Evolutionary conservation across 2,797 vertebrate species (phyloP), one percentile per base, ranked within the genome.

Genomic region (Takifugu ocellatus): DNA sequence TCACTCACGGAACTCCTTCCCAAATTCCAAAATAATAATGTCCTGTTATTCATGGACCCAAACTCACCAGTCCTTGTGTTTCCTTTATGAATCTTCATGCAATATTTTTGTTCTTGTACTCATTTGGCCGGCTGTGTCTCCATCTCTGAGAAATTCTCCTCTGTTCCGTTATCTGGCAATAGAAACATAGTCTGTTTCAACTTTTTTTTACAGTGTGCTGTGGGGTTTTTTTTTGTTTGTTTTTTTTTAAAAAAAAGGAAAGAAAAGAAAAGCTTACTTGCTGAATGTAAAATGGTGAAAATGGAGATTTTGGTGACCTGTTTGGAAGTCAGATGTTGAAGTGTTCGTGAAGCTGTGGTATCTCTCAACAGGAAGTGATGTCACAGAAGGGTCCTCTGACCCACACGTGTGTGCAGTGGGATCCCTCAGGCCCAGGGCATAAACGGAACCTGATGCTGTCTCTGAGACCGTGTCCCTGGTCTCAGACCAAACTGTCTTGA

Each of bases 21-120:
- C 21, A 21, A 21, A 21, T 21, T 21, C 21, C 21, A 21, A 21
- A 21, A 21, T 21, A 21, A 21, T 21, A 21, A 21, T 21, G 21
- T 78, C 0, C 1, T 49, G 65, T 93, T 91, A 87, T 93, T 91
- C 91, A 96, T 93, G 57, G 93, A 93, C 68, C 98, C 95, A n/a
- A 96, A 98, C 79, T 95, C 94, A 31, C 97, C 94, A 0, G 97
- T 94, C 66, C 92, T 93, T 50, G 96, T 96, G 86, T 94, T 96
- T 80, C 95, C 95, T 90, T 83, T 95, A 1, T 92, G 90, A 68
- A 98, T 98, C 86, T 91, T 94, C 43, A 93, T 85, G 77, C 95
- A 98, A 97, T 93, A 0, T 93, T 97, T 63, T 96, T 94, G 78
- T 95, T 98, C 66, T 90, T 90, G 17, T 21, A 21, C 17, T 21